Evolutionary conservation across 2,113 vertebrate genomes (phyloP), one percentile per base, ranked within the genome.

Genomic region (Hyperoodon ampullatus): DNA sequence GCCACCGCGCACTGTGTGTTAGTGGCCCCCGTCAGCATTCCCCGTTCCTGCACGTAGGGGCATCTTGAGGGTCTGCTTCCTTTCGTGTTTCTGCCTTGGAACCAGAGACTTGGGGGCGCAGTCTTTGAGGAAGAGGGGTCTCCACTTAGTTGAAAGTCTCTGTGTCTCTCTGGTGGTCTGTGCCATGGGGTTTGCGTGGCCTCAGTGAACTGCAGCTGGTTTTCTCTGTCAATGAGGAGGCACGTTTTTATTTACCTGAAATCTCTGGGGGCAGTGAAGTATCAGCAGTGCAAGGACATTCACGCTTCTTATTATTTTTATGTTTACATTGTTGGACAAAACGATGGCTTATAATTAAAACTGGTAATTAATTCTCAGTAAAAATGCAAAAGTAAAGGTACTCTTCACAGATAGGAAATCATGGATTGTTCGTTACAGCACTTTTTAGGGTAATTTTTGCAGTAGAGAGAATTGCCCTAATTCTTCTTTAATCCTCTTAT

Each of bases 1-100:
- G 9, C 23, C 0, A 1, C 3, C 0, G 1, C 0, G 10, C 61
- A 13, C 30, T 7, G 19, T 35, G 71, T 1, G 1, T 2, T 14
- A 6, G 19, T 4, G 5, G 23, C 24, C 24, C 18, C 2, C 0
- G 3, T 19, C 44, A 16, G 14, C 26, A 2, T 8, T 24, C 30
- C 11, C 28, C 7, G 5, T 7, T 77, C 47, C 47, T 24, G 1
- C 66, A 33, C 4, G 3, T 7, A 23, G 70, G 10, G 14, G 11
- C 50, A 4, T 3, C 5, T 8, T 33, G 23, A 3, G 66, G 70
- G 30, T 63, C 33, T 4, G 18, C n/a, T 19, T 39, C 8, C 2
- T 35, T 12, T 44, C 55, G 6, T 13, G 18, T 66, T 23, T 15
- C 39, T 28, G 6, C 50, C 14, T 60, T 15, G 26, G 88, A 42